Conservation (phyloP, 2,888 invertebrate genomes). For the Drosophila affinis region DNA sequence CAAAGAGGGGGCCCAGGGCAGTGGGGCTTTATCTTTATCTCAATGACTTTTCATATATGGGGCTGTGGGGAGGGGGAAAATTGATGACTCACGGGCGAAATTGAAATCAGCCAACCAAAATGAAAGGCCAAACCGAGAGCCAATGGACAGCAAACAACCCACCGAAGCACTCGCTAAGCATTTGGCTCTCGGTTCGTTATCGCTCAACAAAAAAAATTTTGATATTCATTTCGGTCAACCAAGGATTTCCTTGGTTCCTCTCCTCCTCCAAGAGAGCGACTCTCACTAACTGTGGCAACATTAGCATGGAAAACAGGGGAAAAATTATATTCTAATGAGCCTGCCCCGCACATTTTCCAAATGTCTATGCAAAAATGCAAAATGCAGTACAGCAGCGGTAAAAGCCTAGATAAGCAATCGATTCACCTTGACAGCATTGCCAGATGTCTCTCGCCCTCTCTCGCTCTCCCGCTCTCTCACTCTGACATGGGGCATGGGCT, state of each 20-base stretch:
- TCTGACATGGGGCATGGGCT: too few species aligned
- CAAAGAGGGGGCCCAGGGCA: neutral
- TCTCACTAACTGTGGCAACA: conserved; percentile 9
- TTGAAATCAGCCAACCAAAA: conserved; percentile 72
- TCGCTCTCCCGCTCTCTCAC: neutral
- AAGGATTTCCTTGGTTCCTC: conserved; percentile 20
- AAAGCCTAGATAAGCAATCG: neutral
- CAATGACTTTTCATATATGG: conserved; percentile 35
- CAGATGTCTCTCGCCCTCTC: neutral
- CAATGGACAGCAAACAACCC: conserved; percentile 22
- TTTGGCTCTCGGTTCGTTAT: conserved; percentile 12
- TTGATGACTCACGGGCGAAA: conserved; percentile 52
- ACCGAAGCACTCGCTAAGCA: neutral
- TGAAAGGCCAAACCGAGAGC: conserved; percentile 49
- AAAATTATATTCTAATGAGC: conserved; percentile 56
- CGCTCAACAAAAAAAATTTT: conserved; percentile 10
- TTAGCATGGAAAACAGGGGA: conserved; percentile 53
- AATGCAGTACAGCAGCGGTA: neutral
- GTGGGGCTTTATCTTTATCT: conserved; percentile 59
- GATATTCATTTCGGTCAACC: conserved; percentile 18
- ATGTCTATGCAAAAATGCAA: conserved; percentile 23
- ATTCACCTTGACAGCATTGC: neutral
- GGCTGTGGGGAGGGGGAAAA: neutral
- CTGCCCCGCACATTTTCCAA: conserved; percentile 31
- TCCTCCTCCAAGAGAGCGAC: neutral